Evolutionary conservation across 1,140 invertebrate species (phyloP).

Genomic region (Branchinecta lynchi): DNA sequence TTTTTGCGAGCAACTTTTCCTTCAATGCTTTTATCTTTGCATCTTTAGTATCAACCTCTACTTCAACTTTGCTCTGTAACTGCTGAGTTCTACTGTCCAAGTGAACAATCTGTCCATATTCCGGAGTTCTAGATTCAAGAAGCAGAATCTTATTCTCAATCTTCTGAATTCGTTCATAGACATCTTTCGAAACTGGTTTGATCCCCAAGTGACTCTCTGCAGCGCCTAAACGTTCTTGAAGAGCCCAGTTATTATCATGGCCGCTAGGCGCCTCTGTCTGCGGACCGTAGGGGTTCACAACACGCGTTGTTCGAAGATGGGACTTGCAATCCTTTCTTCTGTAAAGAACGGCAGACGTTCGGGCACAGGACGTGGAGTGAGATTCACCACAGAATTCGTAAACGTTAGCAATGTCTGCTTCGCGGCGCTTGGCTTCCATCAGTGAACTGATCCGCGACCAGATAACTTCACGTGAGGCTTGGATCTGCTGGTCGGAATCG

Average conservation of each 20-base stretch:
- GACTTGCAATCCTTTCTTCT: background rate
- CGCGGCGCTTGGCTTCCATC: background rate
- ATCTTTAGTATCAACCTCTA: no score
- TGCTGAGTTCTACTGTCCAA: no score
- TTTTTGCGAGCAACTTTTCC: no score
- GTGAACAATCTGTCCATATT: background rate
- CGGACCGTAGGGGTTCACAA: background rate
- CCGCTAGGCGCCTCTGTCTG: background rate
- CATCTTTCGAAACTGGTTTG: background rate
- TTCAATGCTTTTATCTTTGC: no score
- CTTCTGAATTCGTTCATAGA: background rate
- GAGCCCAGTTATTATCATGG: background rate
- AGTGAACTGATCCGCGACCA: background rate
- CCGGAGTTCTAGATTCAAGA: background rate
- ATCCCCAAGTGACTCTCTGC: background rate
- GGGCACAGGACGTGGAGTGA: background rate
- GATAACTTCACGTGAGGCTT: background rate
- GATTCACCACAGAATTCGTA: background rate
- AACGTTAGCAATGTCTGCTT: slow-evolving; percentile 7
- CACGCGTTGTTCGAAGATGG: background rate
- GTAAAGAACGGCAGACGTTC: slow-evolving; percentile 9
- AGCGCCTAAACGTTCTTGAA: background rate
- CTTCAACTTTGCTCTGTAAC: no score
- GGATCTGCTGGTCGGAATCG: background rate
- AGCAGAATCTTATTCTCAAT: background rate